These are phyloP conservation scores for Laticauda colubrina DNA, from an alignment of 2,113 vertebrate species.

Conservation along the genomic window DNA sequence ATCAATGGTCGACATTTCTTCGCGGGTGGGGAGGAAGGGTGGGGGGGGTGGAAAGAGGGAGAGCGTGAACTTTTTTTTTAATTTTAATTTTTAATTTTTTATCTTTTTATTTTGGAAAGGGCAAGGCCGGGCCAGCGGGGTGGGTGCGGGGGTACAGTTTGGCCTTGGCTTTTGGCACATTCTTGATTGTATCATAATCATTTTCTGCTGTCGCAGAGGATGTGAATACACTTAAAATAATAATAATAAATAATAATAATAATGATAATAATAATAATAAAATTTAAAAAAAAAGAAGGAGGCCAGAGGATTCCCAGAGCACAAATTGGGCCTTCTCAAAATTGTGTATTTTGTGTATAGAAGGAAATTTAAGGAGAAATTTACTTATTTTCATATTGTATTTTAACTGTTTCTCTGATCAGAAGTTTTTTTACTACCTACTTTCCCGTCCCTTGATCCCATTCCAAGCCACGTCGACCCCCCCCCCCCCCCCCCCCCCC, in stretches of 20 bases:
- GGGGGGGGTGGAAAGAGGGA: constrained; percentile 23
- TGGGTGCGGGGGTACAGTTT: constrained; percentile 27
- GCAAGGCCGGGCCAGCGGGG: constrained; percentile 67
- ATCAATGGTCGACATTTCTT: constrained; percentile 81
- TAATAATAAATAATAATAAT: too few relatives aligned
- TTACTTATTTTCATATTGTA: constrained; percentile 99
- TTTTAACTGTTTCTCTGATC: constrained; percentile 95
- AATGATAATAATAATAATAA: too few relatives aligned
- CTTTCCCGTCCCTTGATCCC: constrained; percentile 47
- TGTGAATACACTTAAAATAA: constrained; percentile 81
- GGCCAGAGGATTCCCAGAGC: constrained; percentile 87
- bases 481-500: too few relatives aligned
- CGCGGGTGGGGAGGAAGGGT: constrained; percentile 62
- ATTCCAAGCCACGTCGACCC: constrained; percentile 28
- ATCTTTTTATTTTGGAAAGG: constrained; percentile 64
- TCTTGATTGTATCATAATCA: constrained; percentile 82
- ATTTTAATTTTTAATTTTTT: too few relatives aligned
- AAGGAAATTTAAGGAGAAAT: constrained; percentile 98
- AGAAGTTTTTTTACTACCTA: constrained; percentile 80
- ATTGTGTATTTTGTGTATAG: constrained; percentile 97
- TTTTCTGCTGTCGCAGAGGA: constrained; percentile 89
- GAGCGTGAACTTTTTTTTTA: constrained; percentile 55
- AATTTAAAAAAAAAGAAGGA: constrained; percentile 53
- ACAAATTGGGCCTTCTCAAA: constrained; percentile 90
- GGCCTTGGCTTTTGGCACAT: constrained; percentile 68